Conservation (phyloP, 2,797 vertebrate genomes). For the Phoebastria nigripes region DNA sequence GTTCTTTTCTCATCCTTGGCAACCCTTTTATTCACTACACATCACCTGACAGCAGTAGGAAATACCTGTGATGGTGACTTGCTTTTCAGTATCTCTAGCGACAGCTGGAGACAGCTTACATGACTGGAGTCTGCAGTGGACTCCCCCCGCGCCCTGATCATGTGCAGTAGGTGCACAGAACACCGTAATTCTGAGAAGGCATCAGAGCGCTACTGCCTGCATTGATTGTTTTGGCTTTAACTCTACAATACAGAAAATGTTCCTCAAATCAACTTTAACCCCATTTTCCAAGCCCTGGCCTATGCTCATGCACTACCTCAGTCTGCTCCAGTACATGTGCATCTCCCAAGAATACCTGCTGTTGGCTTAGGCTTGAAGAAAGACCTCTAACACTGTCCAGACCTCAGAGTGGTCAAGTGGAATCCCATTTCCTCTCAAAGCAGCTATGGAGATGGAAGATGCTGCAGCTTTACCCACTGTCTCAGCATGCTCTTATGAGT, state of each 20-base stretch:
- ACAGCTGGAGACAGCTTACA: constrained; percentile 1
- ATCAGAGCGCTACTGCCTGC: not conserved
- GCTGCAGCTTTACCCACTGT: not conserved
- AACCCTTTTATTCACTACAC: not conserved
- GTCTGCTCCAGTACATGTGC: not conserved
- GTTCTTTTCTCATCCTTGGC: not conserved
- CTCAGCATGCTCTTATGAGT: not conserved
- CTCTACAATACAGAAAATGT: not conserved
- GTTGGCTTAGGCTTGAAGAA: not conserved
- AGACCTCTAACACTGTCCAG: not conserved
- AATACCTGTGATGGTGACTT: not conserved
- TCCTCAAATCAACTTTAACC: not conserved
- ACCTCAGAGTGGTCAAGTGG: not conserved
- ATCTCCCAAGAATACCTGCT: not conserved
- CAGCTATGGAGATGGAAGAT: not conserved
- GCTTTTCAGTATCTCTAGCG: not conserved
- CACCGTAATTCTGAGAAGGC: not conserved
- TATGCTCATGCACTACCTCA: not conserved
- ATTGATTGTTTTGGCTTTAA: not conserved
- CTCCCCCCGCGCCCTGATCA: not conserved
- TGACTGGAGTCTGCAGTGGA: not conserved
- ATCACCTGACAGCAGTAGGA: not conserved
- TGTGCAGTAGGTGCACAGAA: not conserved
- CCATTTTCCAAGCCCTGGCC: not conserved
- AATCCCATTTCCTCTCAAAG: not conserved